Evolutionary conservation across 2,113 vertebrate genomes (phyloP), one percentile per base, ranked within the genome.

Genomic region (Oceanites oceanicus): DNA sequence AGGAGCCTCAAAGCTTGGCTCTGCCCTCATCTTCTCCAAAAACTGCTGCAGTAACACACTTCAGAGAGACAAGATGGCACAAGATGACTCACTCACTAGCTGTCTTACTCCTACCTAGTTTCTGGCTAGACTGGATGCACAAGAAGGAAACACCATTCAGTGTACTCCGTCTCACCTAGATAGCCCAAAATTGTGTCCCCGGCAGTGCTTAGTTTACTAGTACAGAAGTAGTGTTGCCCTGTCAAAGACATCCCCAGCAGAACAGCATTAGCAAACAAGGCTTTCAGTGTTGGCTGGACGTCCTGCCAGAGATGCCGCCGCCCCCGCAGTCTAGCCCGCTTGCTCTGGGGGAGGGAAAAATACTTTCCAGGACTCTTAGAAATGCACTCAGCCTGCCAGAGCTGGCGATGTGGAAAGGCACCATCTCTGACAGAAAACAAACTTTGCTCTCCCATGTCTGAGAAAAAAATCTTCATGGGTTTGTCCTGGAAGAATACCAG

Each of bases 401-500:
- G 45, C 72, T 83, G 84, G 38, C 0, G 0, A 38, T 32, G 72
- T 32, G n/a, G 79, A 83, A 86, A 9, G 1, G 83, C 68, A 81
- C 38, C 45, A 55, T 77, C 45, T 62, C 88, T 92, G 63, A 90
- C 9, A 40, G 62, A 92, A 93, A 79, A 63, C 20, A 87, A 90
- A 79, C 65, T 74, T 91, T 86, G 56, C 38, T 85, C 19, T 77
- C 76, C 30, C 12, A 1, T 67, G 42, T 32, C 29, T 74, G 45
- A 84, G 83, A 77, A 88, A 73, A 47, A 88, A 55, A 22, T 18
- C 23, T 90, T 74, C 50, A 8, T 66, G 42, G 26, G 32, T 84
- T 96, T 89, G 50, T 73, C 61, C 91, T 92, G 75, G 88, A 92
- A 94, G 76, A 92, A 80, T 22, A 86, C 38, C 59, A 91, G 29